A percentile compares a stretch with the other conserved stretches of the same genome.
These are phyloP conservation scores for Lysandra coridon DNA, from an alignment of 2,888 invertebrate species.

Conservation along the genomic window DNA sequence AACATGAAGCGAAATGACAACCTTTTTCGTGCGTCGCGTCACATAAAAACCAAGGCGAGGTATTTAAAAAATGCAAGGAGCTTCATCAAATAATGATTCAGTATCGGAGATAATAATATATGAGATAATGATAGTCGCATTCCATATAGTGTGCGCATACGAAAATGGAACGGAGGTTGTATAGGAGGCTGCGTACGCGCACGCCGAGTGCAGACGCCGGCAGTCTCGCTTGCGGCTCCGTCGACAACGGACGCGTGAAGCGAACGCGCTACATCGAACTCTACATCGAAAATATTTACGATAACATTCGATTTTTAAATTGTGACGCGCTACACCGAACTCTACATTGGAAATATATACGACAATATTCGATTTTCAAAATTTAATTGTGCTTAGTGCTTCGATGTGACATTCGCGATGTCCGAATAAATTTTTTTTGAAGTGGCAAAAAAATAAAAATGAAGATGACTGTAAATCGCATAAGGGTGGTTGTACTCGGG, in stretches of 20 bases:
- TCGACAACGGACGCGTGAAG: slow-evolving; percentile 55
- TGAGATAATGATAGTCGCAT: slow-evolving; percentile 47
- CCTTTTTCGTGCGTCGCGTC: slow-evolving; percentile 1
- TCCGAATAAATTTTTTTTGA: slow-evolving; percentile 52
- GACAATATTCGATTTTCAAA: slow-evolving; percentile 49
- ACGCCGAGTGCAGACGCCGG: slow-evolving; percentile 52
- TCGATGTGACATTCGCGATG: slow-evolving; percentile 48
- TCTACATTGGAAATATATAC: slow-evolving; percentile 69
- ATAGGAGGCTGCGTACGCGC: slow-evolving; percentile 55
- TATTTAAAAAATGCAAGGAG: slow-evolving; percentile 26
- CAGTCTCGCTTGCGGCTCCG: slow-evolving; percentile 74
- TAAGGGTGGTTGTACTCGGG: slow-evolving; percentile 89
- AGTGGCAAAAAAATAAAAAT: slow-evolving; percentile 59
- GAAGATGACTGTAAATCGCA: slow-evolving; percentile 89
- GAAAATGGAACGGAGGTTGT: slow-evolving; percentile 63
- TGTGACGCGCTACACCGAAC: slow-evolving; percentile 44
- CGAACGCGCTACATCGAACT: slow-evolving; percentile 45
- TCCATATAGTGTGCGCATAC: slow-evolving; percentile 49
- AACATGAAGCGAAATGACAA: not conserved
- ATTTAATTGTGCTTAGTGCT: slow-evolving; percentile 15
- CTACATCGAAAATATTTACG: slow-evolving; percentile 71
- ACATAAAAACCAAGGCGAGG: not conserved
- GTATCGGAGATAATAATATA: slow-evolving; percentile 40
- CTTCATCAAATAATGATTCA: slow-evolving; percentile 34
- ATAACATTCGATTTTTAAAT: too few relatives aligned